phyloP scores from a whole-genome alignment of 2,797 vertebrate genomes.

The Cichlasoma orientale region DNA sequence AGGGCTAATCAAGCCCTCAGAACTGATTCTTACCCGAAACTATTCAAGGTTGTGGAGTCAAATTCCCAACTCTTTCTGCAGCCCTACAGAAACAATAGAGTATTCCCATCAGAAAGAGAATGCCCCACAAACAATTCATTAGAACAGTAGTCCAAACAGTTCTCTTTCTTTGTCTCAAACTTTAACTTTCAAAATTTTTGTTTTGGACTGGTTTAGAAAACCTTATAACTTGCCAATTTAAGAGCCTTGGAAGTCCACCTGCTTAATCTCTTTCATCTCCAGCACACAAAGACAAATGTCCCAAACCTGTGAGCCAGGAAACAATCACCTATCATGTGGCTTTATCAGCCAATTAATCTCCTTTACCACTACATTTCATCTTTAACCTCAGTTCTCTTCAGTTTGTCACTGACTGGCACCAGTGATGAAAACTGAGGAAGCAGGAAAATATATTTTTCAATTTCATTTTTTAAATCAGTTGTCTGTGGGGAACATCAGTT shows the following conservation, averaged over 20 bases:
- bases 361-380: constrained; percentile 46
- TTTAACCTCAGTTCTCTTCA: constrained; percentile 30
- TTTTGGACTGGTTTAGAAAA: constrained; percentile 1
- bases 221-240: constrained; percentile 32
- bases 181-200: constrained; percentile 14
- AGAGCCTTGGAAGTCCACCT: constrained; percentile 40
- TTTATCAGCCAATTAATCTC: constrained; percentile 66
- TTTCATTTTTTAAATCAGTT: background rate
- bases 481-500: background rate
- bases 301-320: constrained; percentile 65
- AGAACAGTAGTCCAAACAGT: constrained; percentile 12
- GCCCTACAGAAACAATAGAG: constrained; percentile 37
- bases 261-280: constrained; percentile 46
- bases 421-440: background rate
- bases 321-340: constrained; percentile 57
- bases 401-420: constrained; percentile 17
- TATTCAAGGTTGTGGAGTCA: constrained; percentile 62
- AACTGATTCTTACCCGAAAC: constrained; percentile 45
- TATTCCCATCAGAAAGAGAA: constrained; percentile 42
- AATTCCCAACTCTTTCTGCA: constrained; percentile 44
- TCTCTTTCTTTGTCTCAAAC: constrained; percentile 5
- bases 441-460: background rate
- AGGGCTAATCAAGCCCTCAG: constrained; percentile 67
- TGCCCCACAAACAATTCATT: constrained; percentile 18
- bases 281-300: constrained; percentile 60